Percentiles rank a stretch among this genome's conserved stretches.
Conservation (phyloP, 2,888 invertebrate species). For the Orchesella flavescens region DNA sequence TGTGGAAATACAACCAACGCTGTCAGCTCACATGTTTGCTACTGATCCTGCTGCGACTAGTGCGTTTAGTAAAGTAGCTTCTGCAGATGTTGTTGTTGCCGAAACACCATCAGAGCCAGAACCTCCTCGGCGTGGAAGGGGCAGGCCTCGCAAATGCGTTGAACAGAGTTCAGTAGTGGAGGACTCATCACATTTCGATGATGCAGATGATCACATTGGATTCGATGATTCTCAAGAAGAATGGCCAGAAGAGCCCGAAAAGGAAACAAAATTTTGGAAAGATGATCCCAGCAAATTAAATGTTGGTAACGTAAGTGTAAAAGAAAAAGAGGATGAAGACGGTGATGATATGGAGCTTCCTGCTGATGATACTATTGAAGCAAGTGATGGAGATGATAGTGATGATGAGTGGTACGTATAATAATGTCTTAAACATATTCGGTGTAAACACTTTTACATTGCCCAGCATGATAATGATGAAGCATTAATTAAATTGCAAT, state of each 20-base stretch:
- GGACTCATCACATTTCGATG: background rate
- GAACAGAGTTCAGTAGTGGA: background rate
- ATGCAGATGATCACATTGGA: background rate
- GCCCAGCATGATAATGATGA: too few species aligned
- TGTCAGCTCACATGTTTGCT: constrained; percentile 44
- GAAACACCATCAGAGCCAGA: background rate
- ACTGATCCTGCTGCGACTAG: constrained; percentile 27
- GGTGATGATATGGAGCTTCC: background rate
- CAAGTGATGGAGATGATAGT: constrained; percentile 2
- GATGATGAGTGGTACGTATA: constrained; percentile 24
- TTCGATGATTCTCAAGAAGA: constrained; percentile 43
- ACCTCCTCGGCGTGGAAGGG: background rate
- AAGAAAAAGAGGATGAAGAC: background rate
- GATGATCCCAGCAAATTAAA: constrained; percentile 33
- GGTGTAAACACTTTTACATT: too few species aligned
- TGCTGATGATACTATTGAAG: background rate
- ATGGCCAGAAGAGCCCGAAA: constrained; percentile 21
- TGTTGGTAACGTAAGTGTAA: background rate
- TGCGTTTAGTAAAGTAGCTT: constrained; percentile 21
- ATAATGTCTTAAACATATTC: too few species aligned
- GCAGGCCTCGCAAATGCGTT: constrained; percentile 15
- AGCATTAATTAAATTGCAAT: too few species aligned
- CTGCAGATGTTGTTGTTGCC: background rate
- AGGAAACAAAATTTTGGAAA: constrained; percentile 52
- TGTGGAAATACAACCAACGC: constrained; percentile 27